Percentiles rank a stretch among this genome's conserved stretches.
These are phyloP conservation scores for Chrysolina americana DNA, from an alignment of 2,888 invertebrate genomes.

Conservation along the genomic window DNA sequence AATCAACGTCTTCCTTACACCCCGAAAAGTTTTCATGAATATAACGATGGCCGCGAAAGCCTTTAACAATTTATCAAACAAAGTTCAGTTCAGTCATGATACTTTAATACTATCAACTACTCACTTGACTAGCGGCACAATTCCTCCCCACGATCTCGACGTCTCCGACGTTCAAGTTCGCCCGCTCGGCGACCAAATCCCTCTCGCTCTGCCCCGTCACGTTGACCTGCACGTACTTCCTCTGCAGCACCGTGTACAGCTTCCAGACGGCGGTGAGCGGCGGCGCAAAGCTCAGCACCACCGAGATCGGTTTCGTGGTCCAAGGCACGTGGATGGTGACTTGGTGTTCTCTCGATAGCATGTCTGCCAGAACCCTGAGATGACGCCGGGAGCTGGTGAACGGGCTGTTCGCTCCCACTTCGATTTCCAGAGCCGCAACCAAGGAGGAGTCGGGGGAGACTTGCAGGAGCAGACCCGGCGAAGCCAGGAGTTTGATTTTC, in stretches of 20 bases:
- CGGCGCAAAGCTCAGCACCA: constrained; percentile 85
- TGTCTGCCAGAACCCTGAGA: constrained; percentile 80
- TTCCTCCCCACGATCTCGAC: constrained; percentile 59
- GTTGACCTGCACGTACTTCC: constrained; percentile 88
- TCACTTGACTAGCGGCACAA: constrained; percentile 65
- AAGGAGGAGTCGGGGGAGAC: constrained; percentile 66
- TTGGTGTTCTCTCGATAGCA: constrained; percentile 78
- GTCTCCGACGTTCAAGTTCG: constrained; percentile 59
- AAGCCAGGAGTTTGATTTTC: constrained; percentile 76
- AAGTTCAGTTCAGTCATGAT: no score
- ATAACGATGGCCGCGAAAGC: no score
- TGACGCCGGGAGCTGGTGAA: constrained; percentile 62
- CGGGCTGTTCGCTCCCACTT: constrained; percentile 61
- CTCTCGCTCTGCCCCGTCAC: constrained; percentile 74
- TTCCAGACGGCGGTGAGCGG: constrained; percentile 87
- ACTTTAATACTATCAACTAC: no score
- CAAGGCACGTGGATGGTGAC: constrained; percentile 83
- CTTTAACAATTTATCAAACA: no score
- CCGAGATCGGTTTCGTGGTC: constrained; percentile 80
- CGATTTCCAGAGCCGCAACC: constrained; percentile 71
- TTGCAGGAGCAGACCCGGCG: constrained; percentile 78
- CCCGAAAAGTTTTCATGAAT: no score
- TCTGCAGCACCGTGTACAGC: constrained; percentile 86
- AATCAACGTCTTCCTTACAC: no score
- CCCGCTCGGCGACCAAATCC: constrained; percentile 58